These are phyloP conservation scores for Paracanthobrama guichenoti DNA, from an alignment of 2,113 vertebrate genomes.

Conservation along the genomic window DNA sequence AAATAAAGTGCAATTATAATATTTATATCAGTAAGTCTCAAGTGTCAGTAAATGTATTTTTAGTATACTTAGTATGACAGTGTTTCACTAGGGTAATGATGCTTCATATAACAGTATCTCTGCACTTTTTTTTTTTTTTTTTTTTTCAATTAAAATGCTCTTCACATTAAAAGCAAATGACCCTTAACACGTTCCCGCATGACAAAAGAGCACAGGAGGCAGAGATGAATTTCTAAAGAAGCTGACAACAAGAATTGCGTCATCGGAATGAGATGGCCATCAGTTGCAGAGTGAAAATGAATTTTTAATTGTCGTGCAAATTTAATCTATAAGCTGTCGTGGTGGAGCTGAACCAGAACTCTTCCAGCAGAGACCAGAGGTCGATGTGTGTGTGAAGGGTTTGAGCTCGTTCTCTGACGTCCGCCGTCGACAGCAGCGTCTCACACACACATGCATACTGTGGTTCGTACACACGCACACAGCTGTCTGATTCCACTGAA, in stretches of 20 bases:
- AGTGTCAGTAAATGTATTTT: too few species aligned
- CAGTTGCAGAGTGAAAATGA: conserved; percentile 67
- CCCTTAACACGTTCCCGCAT: neutral
- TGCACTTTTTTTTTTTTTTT: neutral
- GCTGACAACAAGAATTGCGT: conserved; percentile 56
- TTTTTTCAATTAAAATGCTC: neutral
- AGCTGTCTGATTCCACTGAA: conserved; percentile 36
- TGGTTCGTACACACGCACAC: neutral
- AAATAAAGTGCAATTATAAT: too few species aligned
- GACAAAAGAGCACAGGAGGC: conserved; percentile 11
- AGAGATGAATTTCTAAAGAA: conserved; percentile 53
- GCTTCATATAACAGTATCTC: neutral
- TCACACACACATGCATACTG: neutral
- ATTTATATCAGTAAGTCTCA: too few species aligned
- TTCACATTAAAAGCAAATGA: neutral
- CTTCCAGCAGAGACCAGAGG: conserved; percentile 60
- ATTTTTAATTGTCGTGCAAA: conserved; percentile 75
- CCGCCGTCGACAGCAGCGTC: too few species aligned
- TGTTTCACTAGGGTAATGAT: neutral
- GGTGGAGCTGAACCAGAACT: conserved; percentile 52
- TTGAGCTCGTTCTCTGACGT: too few species aligned
- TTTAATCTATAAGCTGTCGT: conserved; percentile 65
- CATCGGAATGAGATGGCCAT: conserved; percentile 69
- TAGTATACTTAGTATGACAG: too few species aligned
- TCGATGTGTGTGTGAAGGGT: conserved; percentile 11